A percentile compares a stretch with the other conserved stretches of the same genome.
phyloP scores from a whole-genome alignment of 2,797 vertebrate species.

The Garrulus glandarius region DNA sequence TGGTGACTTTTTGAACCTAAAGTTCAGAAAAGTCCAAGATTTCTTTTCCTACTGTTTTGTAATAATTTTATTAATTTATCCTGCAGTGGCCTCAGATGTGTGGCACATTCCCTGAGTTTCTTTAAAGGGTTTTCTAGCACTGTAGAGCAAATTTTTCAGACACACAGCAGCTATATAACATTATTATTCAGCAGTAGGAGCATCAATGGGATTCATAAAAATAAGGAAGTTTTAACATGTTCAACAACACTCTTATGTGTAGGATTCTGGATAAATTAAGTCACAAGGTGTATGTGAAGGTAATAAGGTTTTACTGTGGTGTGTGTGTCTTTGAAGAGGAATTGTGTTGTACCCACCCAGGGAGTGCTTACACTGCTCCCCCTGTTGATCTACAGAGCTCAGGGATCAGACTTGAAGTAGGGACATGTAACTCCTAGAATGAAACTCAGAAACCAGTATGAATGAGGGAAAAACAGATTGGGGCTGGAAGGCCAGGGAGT shows the following conservation, averaged over 20 bases:
- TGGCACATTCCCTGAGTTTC: not conserved
- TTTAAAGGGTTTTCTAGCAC: not conserved
- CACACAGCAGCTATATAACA: not conserved
- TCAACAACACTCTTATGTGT: fast-evolving
- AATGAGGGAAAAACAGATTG: not conserved
- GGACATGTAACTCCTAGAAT: not conserved
- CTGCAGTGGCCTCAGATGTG: not conserved
- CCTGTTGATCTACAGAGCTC: not conserved
- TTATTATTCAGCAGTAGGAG: not conserved
- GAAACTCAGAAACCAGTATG: not conserved
- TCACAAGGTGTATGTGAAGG: not conserved
- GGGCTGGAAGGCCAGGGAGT: not conserved
- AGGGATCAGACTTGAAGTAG: not conserved
- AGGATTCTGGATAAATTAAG: not conserved
- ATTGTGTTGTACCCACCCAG: not conserved
- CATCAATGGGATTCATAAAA: not conserved
- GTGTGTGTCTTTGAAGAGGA: not conserved
- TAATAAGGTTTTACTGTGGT: not conserved
- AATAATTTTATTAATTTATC: not conserved
- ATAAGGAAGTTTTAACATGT: not conserved
- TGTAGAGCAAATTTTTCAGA: not conserved
- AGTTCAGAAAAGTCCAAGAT: not conserved
- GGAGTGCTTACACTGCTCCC: not conserved
- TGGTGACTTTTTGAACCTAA: not conserved
- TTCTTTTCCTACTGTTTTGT: not conserved